A percentile compares a stretch with the other conserved stretches of the same genome.
Evolutionary conservation across 2,113 vertebrate species (phyloP).

Genomic region (Crotophaga sulcirostris): DNA sequence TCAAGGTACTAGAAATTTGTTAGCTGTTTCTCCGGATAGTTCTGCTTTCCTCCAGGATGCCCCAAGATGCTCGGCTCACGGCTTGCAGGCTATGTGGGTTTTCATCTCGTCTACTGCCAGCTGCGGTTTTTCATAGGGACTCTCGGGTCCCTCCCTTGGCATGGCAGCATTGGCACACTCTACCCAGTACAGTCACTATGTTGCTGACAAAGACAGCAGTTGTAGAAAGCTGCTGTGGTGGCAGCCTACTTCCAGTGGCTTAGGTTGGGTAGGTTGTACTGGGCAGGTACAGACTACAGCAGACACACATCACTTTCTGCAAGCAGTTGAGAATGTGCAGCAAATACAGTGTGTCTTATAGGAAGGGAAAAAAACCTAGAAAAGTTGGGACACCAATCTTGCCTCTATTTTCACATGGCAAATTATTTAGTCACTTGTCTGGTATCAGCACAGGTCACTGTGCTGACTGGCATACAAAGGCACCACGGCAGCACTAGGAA

Average conservation of each 20-base stretch:
- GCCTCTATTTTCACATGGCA: not conserved
- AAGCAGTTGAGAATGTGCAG: not conserved
- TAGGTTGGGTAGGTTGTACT: not conserved
- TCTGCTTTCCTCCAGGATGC: not conserved
- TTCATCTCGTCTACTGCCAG: not conserved
- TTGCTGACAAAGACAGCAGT: not conserved
- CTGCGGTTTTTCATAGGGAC: not conserved
- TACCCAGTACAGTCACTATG: not conserved
- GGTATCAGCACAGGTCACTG: not conserved
- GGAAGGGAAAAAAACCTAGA: not conserved
- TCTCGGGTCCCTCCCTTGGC: not conserved
- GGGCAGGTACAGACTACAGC: not conserved
- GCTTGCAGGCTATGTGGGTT: not conserved
- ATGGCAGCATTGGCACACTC: not conserved
- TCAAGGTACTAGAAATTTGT: no score
- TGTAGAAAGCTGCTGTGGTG: not conserved
- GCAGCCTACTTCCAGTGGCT: not conserved
- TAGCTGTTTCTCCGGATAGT: not conserved
- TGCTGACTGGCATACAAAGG: not conserved
- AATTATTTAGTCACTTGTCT: not conserved
- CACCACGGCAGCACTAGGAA: not conserved
- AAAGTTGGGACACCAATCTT: not conserved
- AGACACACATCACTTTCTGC: not conserved
- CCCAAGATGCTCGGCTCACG: not conserved
- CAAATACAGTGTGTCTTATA: rapidly evolving